Conservation (phyloP, 2,113 vertebrate species). For the Lepus europaeus region DNA sequence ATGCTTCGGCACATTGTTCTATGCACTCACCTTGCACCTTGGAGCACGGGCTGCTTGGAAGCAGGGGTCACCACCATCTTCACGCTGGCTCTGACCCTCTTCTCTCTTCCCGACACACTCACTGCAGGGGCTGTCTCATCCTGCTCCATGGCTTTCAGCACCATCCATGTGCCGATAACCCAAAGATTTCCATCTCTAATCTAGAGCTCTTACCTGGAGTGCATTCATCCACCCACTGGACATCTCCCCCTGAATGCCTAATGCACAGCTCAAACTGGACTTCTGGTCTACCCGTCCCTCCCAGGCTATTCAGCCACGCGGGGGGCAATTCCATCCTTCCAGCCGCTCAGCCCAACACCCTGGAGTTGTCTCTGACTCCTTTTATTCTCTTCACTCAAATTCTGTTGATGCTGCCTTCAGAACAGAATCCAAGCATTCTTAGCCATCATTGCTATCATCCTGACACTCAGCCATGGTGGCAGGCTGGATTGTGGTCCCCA, state of each 20-base stretch:
- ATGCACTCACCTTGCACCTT: background rate
- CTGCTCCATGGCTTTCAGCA: background rate
- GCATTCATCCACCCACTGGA: background rate
- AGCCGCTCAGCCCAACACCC: background rate
- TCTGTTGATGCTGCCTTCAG: background rate
- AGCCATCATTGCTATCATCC: background rate
- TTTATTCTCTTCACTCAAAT: background rate
- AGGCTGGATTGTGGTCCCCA: background rate
- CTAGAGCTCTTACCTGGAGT: background rate
- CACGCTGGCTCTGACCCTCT: background rate
- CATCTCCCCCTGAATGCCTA: background rate
- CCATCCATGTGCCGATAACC: background rate
- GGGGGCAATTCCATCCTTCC: background rate
- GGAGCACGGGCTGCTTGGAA: background rate
- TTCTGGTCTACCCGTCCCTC: background rate
- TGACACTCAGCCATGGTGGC: background rate
- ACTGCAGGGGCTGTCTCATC: background rate
- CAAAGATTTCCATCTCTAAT: background rate
- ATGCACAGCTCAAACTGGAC: background rate
- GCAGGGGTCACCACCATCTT: background rate
- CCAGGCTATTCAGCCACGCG: background rate
- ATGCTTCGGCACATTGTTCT: background rate
- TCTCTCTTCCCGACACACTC: background rate
- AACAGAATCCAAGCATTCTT: background rate
- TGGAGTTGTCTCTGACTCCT: background rate